A percentile compares a stretch with the other conserved stretches of the same genome.
Evolutionary conservation across 2,888 invertebrate species (phyloP).

Genomic region (Ditylenchus weischeri): DNA sequence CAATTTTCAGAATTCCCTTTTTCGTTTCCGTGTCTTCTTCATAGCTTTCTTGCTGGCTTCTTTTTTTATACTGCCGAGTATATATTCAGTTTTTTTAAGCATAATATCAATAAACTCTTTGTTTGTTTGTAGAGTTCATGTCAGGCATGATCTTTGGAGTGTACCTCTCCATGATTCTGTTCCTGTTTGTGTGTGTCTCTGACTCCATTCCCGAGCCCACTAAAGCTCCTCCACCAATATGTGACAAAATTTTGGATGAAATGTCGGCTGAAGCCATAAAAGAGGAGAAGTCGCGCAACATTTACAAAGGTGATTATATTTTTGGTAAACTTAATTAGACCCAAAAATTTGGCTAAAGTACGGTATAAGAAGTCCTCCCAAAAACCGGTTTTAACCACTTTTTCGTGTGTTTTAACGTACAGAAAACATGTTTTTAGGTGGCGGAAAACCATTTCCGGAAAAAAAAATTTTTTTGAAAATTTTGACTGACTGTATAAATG

Average conservation of each 20-base stretch:
- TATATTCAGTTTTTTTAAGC: neutral
- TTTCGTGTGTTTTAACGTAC: too few relatives aligned
- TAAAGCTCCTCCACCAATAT: conserved; percentile 3
- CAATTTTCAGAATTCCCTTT: conserved; percentile 9
- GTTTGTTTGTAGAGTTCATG: conserved; percentile 38
- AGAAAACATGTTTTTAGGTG: too few relatives aligned
- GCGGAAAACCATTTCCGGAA: too few relatives aligned
- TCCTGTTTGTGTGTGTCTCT: conserved; percentile 53
- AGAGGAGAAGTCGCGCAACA: conserved; percentile 11
- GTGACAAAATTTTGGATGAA: conserved; percentile 30
- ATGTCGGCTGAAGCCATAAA: conserved; percentile 22
- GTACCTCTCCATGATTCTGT: conserved; percentile 46
- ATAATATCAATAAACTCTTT: neutral
- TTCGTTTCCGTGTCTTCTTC: conserved; percentile 11
- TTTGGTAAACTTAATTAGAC: too few relatives aligned
- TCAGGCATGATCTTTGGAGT: conserved; percentile 50
- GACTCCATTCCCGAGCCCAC: conserved; percentile 38
- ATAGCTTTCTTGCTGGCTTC: conserved; percentile 11
- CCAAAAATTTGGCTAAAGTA: too few relatives aligned
- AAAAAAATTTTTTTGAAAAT: too few relatives aligned
- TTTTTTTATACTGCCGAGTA: conserved; percentile 14
- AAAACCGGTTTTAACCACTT: too few relatives aligned
- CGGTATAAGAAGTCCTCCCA: too few relatives aligned
- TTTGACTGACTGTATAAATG: too few relatives aligned
- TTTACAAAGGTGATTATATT: conserved; percentile 30